A percentile compares a stretch with the other conserved stretches of the same genome.
These are phyloP conservation scores for Lingula anatina DNA, from an alignment of 2,888 invertebrate genomes.

Conservation along the genomic window DNA sequence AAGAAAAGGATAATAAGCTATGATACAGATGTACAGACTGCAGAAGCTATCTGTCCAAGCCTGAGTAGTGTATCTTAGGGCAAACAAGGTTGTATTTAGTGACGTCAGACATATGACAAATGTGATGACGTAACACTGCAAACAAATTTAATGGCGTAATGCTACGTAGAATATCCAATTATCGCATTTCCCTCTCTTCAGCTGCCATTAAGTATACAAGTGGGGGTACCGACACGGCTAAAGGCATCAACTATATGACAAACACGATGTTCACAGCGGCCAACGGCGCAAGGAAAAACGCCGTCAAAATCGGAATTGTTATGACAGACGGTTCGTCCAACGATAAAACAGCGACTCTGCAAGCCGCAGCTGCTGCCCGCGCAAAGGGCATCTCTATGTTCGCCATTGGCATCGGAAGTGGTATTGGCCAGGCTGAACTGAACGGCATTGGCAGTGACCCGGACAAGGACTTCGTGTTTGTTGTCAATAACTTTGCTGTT, in stretches of 20 bases:
- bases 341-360: constrained; percentile 9
- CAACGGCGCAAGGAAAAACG: constrained; percentile 12
- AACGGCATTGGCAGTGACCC: constrained; percentile 25
- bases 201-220: no score
- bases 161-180: no score
- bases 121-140: constrained; percentile 12
- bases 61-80: no score
- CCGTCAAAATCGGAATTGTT: constrained; percentile 15
- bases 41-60: no score
- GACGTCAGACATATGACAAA: constrained; percentile 13
- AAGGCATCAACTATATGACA: no score
- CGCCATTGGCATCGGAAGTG: constrained; percentile 19
- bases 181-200: no score
- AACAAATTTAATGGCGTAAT: no score
- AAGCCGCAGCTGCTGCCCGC: constrained; percentile 13
- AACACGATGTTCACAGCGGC: no score
- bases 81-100: no score
- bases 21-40: no score
- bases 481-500: constrained; percentile 14
- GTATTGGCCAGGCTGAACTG: constrained; percentile 16
- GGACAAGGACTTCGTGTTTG: constrained; percentile 16
- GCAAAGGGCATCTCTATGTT: constrained; percentile 16
- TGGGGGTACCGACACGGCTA: no score
- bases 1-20: no score
- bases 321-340: constrained; percentile 18